phyloP scores from a whole-genome alignment of 1,140 invertebrate genomes.

The Tetraneura akinire region DNA sequence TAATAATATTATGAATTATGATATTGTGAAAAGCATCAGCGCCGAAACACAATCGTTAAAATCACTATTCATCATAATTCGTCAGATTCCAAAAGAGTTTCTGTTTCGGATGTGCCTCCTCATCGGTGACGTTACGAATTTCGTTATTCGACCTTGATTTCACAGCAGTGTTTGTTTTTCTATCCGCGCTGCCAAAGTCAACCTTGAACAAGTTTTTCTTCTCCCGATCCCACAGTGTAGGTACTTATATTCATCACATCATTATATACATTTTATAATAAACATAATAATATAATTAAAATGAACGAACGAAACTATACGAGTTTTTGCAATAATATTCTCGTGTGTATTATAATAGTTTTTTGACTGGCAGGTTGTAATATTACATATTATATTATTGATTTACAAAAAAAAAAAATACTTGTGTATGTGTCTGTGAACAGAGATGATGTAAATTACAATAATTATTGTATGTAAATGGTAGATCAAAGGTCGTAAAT shows the following conservation, averaged over 20 bases:
- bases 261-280: neutral
- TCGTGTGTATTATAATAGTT: neutral
- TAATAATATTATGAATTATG: neutral
- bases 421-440: neutral
- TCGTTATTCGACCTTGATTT: neutral
- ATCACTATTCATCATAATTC: neutral
- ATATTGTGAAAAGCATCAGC: neutral
- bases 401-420: neutral
- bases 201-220: constrained; percentile 37
- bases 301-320: neutral
- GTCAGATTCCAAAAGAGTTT: neutral
- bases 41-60: neutral
- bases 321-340: neutral
- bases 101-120: neutral
- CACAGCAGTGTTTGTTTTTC: too few species aligned
- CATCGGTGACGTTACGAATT: neutral
- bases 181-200: neutral
- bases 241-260: too few species aligned
- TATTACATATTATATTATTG: too few species aligned
- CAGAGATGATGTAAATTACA: neutral
- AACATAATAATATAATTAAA: too few species aligned
- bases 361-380: neutral
- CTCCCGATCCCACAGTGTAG: neutral
- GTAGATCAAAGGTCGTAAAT: neutral
- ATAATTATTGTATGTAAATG: neutral